Base-by-base conservation (phyloP, 2,113 vertebrate species). In the Microcebus ravelobensis region DNA sequence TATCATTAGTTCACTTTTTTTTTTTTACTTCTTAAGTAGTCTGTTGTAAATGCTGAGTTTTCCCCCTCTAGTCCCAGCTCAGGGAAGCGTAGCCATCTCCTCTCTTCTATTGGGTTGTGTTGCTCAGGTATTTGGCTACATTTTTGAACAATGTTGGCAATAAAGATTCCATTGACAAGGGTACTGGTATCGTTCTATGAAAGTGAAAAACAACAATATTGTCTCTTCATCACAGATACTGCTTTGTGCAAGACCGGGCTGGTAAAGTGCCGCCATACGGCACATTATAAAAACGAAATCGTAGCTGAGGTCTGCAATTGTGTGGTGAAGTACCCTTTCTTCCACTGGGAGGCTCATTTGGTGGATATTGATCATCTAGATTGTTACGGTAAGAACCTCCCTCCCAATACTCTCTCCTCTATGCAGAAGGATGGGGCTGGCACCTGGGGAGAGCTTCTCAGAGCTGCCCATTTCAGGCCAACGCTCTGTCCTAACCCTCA, bases 381-480 rank as follows among this genome's bases (percentile, higher is more conserved):
- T 0, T 97, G 96, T 71, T 92, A 95, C 2, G 91, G 97, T 97
- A 92, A 96, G 97, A 84, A 45, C 70, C 39, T 76, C 31, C 70
- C 39, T 76, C 31, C 57, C 65, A 25, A 50, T 50, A 18, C 18
- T 74, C 18, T 84, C 45, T 65, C 39, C 10, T 45, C 21, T 8
- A 8, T 31, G n/a, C 55, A 87, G 20, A 93, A 29, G 42, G 18
- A 9, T 74, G 68, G 27, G 17, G n/a, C 31, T 0, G 59, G 25
- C 2, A 61, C 21, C 4, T 45, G 1, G 20, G 25, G n/a, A 23
- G 8, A 63, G 27, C 9, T 31, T 39, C 42, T 57, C 31, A 94
- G 21, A 84, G 27, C 45, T 5, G 6, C 10, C 27, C 25, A 36
- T 50, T 8, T 88, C 39, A 80, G 74, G 34, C 11, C 55, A 57